phyloP scores from a whole-genome alignment of 2,888 invertebrate species.

The Sceliomorpha sp. region DNA sequence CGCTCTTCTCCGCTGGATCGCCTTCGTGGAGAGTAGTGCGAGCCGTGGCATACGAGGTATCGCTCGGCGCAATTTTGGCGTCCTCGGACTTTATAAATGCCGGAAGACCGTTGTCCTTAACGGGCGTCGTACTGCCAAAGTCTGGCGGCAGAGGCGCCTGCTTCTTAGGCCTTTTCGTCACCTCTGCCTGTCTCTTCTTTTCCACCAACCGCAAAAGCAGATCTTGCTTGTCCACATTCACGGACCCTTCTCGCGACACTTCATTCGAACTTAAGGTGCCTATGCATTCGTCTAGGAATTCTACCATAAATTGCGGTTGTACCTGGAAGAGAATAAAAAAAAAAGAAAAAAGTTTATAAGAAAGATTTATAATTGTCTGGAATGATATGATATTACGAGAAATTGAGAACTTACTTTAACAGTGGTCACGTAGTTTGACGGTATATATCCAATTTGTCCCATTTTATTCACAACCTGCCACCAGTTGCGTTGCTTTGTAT shows the following conservation, averaged over 20 bases:
- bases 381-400: too few species aligned
- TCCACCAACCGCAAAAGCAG: constrained; percentile 84
- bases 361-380: too few species aligned
- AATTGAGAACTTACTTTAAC: constrained; percentile 89
- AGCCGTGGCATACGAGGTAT: constrained; percentile 63
- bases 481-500: constrained; percentile 91
- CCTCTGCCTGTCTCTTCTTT: constrained; percentile 84
- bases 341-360: too few species aligned
- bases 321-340: constrained; percentile 80
- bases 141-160: constrained; percentile 77
- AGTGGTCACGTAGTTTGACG: constrained; percentile 91
- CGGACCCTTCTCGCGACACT: constrained; percentile 78
- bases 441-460: constrained; percentile 92
- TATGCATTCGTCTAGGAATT: constrained; percentile 87
- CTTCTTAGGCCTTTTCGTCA: constrained; percentile 72
- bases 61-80: constrained; percentile 58
- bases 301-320: constrained; percentile 86
- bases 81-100: constrained; percentile 58
- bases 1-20: constrained; percentile 40
- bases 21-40: constrained; percentile 50
- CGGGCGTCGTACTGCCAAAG: constrained; percentile 70
- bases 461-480: constrained; percentile 92
- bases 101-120: constrained; percentile 62
- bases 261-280: constrained; percentile 74
- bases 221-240: constrained; percentile 84